Evolutionary conservation across 1,140 invertebrate genomes (phyloP).

Genomic region (Rhynchophorus ferrugineus): DNA sequence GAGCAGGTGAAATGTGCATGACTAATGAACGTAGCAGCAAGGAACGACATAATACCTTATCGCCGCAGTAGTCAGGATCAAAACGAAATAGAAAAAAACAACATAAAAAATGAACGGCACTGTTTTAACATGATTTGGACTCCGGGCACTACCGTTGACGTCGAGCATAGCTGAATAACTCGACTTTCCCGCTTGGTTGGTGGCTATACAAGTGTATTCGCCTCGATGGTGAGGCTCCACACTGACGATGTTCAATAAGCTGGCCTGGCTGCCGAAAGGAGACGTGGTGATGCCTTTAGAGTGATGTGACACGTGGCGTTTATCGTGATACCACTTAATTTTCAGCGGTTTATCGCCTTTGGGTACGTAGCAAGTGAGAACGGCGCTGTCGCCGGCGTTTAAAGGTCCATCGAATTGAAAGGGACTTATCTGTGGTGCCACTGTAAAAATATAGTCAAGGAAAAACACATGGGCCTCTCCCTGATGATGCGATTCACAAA

Average conservation of each 20-base stretch:
- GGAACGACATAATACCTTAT: neutral
- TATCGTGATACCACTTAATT: conserved; percentile 55
- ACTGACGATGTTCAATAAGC: conserved; percentile 48
- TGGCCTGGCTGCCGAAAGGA: conserved; percentile 28
- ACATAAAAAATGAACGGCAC: conserved; percentile 15
- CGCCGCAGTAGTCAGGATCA: conserved; percentile 4
- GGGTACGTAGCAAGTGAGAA: conserved; percentile 51
- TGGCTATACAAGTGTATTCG: conserved; percentile 55
- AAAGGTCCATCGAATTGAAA: conserved; percentile 53
- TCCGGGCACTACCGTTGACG: conserved; percentile 61
- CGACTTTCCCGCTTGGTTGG: conserved; percentile 51
- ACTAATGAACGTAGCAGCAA: too few relatives aligned
- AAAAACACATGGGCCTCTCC: conserved; percentile 31
- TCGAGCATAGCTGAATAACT: conserved; percentile 54
- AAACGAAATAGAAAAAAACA: conserved; percentile 13
- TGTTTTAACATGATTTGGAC: conserved; percentile 3
- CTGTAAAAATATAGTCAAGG: conserved; percentile 36
- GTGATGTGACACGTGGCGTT: conserved; percentile 36
- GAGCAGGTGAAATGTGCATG: too few relatives aligned
- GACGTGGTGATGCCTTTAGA: conserved; percentile 30
- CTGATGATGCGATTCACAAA: conserved; percentile 3
- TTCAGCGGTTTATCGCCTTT: conserved; percentile 59
- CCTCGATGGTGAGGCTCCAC: conserved; percentile 52
- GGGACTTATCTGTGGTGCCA: conserved; percentile 52
- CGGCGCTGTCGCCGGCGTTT: conserved; percentile 54